Conservation (phyloP, 2,113 vertebrate genomes). For the Cepphus grylle region DNA sequence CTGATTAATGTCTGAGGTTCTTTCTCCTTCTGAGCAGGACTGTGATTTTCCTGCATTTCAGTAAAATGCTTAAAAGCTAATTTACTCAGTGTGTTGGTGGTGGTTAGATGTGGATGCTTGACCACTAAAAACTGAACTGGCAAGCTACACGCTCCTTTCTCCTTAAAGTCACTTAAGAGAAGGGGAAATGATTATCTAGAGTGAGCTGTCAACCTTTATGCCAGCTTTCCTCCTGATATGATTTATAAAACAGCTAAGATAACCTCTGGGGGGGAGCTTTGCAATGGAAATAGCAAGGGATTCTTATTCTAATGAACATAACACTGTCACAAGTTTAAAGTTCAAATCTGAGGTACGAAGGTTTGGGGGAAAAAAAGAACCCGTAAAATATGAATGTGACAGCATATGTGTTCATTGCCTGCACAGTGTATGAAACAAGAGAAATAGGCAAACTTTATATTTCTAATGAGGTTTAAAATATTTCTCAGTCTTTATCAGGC, state of each 20-base stretch:
- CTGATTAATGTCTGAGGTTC: neutral
- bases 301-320: slow-evolving; percentile 70
- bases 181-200: slow-evolving; percentile 29
- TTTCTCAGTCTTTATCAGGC: neutral
- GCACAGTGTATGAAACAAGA: neutral
- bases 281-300: slow-evolving; percentile 62
- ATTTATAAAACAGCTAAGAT: slow-evolving; percentile 60
- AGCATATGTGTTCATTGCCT: slow-evolving; percentile 45
- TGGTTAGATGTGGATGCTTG: slow-evolving; percentile 16
- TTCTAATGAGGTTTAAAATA: slow-evolving; percentile 45
- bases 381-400: slow-evolving; percentile 45
- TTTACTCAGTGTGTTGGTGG: slow-evolving; percentile 27
- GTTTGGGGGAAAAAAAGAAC: slow-evolving; percentile 24
- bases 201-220: slow-evolving; percentile 67
- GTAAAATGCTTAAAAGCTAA: slow-evolving; percentile 43
- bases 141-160: slow-evolving; percentile 44
- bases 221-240: slow-evolving; percentile 53
- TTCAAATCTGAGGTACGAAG: slow-evolving; percentile 58
- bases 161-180: slow-evolving; percentile 49
- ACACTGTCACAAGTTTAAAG: slow-evolving; percentile 69
- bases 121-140: slow-evolving; percentile 43
- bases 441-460: slow-evolving; percentile 35
- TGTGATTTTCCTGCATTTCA: slow-evolving; percentile 9
- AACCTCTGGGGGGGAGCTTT: slow-evolving; percentile 54
- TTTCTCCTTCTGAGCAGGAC: neutral